Conservation (phyloP, 2,797 vertebrate species). For the Mus spretus region DNA sequence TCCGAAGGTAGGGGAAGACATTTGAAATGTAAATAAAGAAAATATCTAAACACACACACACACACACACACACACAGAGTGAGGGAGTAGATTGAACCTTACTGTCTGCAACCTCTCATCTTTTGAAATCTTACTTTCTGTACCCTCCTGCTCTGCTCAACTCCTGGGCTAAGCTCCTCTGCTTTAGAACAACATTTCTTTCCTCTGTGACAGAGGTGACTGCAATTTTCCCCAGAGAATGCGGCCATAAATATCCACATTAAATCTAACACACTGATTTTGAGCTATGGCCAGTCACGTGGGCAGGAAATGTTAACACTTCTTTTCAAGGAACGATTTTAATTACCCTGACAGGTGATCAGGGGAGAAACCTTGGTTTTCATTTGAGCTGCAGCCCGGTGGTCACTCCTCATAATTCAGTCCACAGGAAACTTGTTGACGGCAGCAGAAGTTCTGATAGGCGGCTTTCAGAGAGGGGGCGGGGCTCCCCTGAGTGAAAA, state of each 20-base stretch:
- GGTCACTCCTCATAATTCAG: constrained; percentile 41
- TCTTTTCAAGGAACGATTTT: constrained; percentile 59
- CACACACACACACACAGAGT: too few species aligned
- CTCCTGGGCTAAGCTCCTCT: background rate
- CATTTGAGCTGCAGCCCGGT: constrained; percentile 58
- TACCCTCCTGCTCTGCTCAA: background rate
- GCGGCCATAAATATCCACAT: background rate
- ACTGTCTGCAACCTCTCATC: background rate
- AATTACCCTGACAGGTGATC: constrained; percentile 33
- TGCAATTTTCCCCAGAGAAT: background rate
- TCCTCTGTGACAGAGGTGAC: background rate
- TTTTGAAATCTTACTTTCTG: background rate
- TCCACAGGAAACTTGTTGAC: background rate
- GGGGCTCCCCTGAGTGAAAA: background rate
- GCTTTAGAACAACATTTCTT: background rate
- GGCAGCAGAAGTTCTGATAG: background rate
- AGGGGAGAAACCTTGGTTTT: constrained; percentile 41
- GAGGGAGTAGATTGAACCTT: background rate
- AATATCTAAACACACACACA: too few species aligned
- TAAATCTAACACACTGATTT: constrained; percentile 17
- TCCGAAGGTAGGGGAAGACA: too few species aligned
- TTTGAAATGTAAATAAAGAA: too few species aligned
- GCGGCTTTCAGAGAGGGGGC: background rate
- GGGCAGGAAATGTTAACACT: background rate
- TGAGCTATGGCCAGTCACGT: background rate